phyloP scores from a whole-genome alignment of 2,113 vertebrate genomes.

The Cnemophilus loriae region DNA sequence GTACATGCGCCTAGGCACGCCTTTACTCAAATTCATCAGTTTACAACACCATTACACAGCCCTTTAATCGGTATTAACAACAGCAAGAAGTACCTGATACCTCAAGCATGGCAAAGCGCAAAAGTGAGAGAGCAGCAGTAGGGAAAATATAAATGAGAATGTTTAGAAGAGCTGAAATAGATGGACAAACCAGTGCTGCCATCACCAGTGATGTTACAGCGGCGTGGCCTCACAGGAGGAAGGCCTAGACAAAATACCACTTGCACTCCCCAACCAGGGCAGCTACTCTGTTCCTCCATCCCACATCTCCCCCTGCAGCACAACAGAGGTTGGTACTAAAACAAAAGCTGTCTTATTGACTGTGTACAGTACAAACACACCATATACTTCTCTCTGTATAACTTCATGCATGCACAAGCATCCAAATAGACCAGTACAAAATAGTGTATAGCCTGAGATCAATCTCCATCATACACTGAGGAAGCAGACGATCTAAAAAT shows the following conservation, averaged over 20 bases:
- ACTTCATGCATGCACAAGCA: accelerated
- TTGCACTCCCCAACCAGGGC: neutral
- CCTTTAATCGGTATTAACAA: neutral
- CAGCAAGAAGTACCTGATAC: neutral
- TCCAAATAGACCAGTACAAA: neutral
- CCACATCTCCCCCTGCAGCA: neutral
- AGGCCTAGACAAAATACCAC: neutral
- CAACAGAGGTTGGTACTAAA: neutral
- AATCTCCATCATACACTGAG: neutral
- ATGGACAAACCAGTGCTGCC: neutral
- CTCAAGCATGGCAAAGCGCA: neutral
- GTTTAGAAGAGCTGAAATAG: neutral
- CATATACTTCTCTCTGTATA: neutral
- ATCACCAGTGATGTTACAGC: neutral
- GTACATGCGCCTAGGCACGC: neutral
- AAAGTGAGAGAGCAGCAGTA: neutral
- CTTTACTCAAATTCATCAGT: neutral
- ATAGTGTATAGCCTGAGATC: neutral
- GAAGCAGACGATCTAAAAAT: neutral
- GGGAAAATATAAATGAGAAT: neutral
- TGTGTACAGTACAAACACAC: neutral
- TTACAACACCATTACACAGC: neutral
- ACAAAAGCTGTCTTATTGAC: neutral
- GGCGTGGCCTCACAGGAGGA: neutral
- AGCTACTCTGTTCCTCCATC: neutral